phyloP scores from a whole-genome alignment of 2,888 invertebrate genomes.

The Ochlodes sylvanus region DNA sequence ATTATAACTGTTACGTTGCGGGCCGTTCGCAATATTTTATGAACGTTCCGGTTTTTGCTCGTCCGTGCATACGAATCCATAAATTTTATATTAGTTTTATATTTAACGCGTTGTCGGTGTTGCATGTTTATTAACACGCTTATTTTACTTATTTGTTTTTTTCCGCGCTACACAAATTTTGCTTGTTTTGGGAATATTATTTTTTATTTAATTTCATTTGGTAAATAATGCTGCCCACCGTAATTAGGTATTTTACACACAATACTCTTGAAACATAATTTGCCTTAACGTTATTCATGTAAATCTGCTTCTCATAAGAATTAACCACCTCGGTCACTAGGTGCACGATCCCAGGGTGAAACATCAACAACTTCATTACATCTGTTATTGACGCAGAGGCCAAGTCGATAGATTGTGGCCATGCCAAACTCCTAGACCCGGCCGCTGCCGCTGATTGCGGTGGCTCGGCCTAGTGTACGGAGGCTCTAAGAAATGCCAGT shows the following conservation, averaged over 20 bases:
- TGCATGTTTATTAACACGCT: neutral
- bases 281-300: too few species aligned
- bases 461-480: neutral
- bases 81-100: conserved; percentile 28
- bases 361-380: too few species aligned
- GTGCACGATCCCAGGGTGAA: too few species aligned
- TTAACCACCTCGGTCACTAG: too few species aligned
- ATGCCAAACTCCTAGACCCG: conserved; percentile 6
- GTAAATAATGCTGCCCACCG: too few species aligned
- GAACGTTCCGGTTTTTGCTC: conserved; percentile 32
- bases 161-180: neutral
- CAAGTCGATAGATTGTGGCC: neutral
- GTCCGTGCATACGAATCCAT: conserved; percentile 26
- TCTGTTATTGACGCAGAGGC: too few species aligned
- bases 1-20: conserved; percentile 36
- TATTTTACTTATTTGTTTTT: neutral
- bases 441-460: neutral
- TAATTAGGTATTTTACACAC: too few species aligned
- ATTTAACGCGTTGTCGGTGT: conserved; percentile 4
- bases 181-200: too few species aligned
- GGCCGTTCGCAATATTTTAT: conserved; percentile 34
- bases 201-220: too few species aligned
- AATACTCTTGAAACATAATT: too few species aligned
- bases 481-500: conserved; percentile 54
- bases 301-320: too few species aligned